Conservation (phyloP, 1,140 invertebrate genomes). For the Drosophila ohnishii region DNA sequence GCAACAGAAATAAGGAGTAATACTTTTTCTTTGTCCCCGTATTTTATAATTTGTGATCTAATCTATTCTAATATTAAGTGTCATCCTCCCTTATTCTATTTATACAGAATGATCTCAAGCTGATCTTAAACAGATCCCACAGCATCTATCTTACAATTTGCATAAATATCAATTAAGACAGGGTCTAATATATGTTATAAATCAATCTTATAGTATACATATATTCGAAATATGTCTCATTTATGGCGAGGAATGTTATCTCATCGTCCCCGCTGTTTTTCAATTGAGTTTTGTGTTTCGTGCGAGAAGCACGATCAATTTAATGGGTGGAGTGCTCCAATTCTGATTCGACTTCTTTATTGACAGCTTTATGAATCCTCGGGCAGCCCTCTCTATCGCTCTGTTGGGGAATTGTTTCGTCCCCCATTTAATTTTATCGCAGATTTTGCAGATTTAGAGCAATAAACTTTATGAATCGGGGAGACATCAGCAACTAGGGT, state of each 20-base stretch:
- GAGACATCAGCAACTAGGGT: not conserved
- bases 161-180: slow-evolving; percentile 39
- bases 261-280: slow-evolving; percentile 1
- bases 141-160: slow-evolving; percentile 11
- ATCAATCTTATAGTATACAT: slow-evolving; percentile 6
- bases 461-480: slow-evolving; percentile 73
- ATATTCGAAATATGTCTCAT: not conserved
- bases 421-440: slow-evolving; percentile 44
- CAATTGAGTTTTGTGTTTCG: slow-evolving; percentile 46
- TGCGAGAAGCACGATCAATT: slow-evolving; percentile 6
- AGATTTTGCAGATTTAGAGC: slow-evolving; percentile 56
- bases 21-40: too few relatives aligned
- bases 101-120: slow-evolving; percentile 5
- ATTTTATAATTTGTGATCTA: too few relatives aligned
- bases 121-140: not conserved
- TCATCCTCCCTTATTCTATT: not conserved
- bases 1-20: too few relatives aligned
- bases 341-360: slow-evolving; percentile 18
- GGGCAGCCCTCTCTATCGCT: not conserved
- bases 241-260: slow-evolving; percentile 3
- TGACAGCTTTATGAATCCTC: slow-evolving; percentile 20
- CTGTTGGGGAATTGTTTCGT: slow-evolving; percentile 14
- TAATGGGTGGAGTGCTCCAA: slow-evolving; percentile 9
- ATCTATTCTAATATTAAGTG: too few relatives aligned
- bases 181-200: slow-evolving; percentile 5